phyloP scores from a whole-genome alignment of 2,113 vertebrate genomes.

The Sarotherodon lohbergeri region DNA sequence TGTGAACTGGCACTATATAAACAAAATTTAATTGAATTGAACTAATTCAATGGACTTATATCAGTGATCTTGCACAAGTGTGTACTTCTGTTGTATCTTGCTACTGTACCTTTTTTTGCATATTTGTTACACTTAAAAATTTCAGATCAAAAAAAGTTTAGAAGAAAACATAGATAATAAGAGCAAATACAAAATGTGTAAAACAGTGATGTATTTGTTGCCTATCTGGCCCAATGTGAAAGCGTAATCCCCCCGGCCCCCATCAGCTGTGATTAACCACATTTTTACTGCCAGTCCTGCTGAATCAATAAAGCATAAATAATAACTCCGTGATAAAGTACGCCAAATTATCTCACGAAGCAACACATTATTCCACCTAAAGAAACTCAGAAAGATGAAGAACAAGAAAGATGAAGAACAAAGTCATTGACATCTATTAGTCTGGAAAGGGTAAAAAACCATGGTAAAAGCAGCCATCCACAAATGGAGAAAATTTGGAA shows the following conservation, averaged over 20 bases:
- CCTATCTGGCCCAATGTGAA: background rate
- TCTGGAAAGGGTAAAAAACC: fast-evolving
- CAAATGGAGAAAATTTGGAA: background rate
- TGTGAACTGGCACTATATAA: too few species aligned
- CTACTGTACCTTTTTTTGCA: background rate
- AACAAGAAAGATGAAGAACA: background rate
- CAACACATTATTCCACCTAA: background rate
- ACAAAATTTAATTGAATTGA: too few species aligned
- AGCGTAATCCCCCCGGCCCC: background rate
- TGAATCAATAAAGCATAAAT: background rate
- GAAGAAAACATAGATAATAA: background rate
- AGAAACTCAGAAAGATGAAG: background rate
- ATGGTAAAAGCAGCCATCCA: background rate
- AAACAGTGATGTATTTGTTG: background rate
- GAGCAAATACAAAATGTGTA: background rate
- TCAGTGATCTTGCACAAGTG: background rate
- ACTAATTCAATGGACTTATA: too few species aligned
- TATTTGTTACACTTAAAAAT: background rate
- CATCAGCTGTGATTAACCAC: background rate
- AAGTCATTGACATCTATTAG: background rate
- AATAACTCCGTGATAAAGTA: background rate
- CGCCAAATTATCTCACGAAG: background rate
- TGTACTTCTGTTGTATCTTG: background rate
- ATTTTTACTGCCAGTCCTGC: background rate
- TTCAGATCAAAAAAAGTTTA: background rate